These are phyloP conservation scores for Archips xylosteana DNA, from an alignment of 2,888 invertebrate genomes.

Conservation along the genomic window DNA sequence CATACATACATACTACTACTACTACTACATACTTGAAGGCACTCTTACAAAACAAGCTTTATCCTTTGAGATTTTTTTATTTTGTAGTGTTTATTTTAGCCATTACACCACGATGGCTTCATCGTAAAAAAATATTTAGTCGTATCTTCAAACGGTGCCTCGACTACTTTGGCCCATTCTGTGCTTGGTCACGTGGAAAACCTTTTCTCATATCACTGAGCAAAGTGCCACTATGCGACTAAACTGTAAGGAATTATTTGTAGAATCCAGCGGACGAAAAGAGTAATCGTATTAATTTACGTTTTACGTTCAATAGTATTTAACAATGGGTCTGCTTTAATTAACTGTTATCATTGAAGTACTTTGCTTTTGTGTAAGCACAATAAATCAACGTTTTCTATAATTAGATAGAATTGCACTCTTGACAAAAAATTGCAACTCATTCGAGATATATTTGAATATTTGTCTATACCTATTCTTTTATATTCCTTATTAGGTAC, in stretches of 20 bases:
- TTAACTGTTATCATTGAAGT: background rate
- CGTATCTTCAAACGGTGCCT: constrained; percentile 4
- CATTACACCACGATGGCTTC: background rate
- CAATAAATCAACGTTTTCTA: background rate
- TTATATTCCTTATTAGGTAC: background rate
- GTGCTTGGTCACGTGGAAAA: constrained; percentile 10
- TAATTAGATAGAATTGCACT: background rate
- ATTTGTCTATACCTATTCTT: background rate
- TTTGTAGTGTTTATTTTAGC: background rate
- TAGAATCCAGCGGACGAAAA: background rate
- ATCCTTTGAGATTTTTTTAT: no score
- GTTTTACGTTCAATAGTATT: background rate
- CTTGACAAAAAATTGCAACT: background rate
- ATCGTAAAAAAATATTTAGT: background rate
- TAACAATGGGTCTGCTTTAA: background rate
- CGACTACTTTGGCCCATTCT: background rate
- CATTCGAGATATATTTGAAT: background rate
- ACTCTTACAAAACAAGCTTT: no score
- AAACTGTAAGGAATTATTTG: constrained; percentile 9
- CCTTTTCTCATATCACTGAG: constrained; percentile 21
- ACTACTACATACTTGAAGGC: no score
- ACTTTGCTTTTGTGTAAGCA: background rate
- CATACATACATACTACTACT: no score
- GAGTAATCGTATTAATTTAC: no score
- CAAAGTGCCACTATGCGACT: constrained; percentile 7